Evolutionary conservation across 2,797 vertebrate genomes (phyloP), one percentile per base, ranked within the genome.

Genomic region (Cuniculus paca): DNA sequence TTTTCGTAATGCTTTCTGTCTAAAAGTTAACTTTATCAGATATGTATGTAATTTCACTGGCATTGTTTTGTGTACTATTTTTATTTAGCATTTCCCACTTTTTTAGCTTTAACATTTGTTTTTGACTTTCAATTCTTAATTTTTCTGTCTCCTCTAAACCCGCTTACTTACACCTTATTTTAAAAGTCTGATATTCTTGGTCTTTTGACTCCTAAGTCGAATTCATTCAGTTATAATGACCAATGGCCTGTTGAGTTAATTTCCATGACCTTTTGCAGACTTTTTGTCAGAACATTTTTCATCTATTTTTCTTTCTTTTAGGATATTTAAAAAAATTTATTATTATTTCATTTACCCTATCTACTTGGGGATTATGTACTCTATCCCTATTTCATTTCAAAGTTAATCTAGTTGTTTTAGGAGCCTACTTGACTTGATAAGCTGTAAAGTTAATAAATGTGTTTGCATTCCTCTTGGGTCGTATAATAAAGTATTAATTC

Each of bases 201-300:
- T 58, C 28, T 70, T 83, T n/a, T 83, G 61, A 70, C 28, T 45
- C 1, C 39, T 77, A 68, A 68, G 31, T 52, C 1, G 0, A 70
- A 60, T 77, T 88, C 22, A 84, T 78, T 92, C 58, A 74, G 36
- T 94, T 81, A 61, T 65, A 52, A 42, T 70, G 54, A 52, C n/a
- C 36, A 54, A 4, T 70, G 52, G 50, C 31, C 12, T 24, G 16
- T 65, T 56, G 58, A 58, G 22, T 91, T 74, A 20, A 75, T 87
- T 65, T 88, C 56, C 6, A 39, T 6, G 26, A 72, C 36, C 0
- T 48, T 74, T 39, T 48, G 61, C 31, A 34, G 56, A 34, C 20
- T 77, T 91, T 56, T 65, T 58, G 7, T 24, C 54, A 74, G 82
- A 12, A 58, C 36, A 31, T 72, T 42, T 85, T 72, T 36, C 9